Evolutionary conservation across 2,888 invertebrate species (phyloP).

Genomic region (Unio delphinus): DNA sequence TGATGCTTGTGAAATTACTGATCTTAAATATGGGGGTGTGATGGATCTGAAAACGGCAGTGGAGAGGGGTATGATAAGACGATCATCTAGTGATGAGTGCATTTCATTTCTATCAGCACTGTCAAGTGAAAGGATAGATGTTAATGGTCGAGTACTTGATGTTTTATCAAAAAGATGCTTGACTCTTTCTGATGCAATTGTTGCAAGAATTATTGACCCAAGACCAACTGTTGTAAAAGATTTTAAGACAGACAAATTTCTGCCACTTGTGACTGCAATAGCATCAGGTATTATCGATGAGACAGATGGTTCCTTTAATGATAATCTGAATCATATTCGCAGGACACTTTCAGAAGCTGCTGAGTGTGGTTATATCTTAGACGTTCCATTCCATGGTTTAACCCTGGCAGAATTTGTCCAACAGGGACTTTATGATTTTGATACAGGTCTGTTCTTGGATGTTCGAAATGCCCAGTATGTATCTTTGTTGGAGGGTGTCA

Average conservation of each 20-base stretch:
- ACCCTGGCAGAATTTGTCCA: conserved; percentile 57
- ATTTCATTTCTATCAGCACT: conserved; percentile 93
- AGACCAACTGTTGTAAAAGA: conserved; percentile 77
- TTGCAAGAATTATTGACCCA: conserved; percentile 55
- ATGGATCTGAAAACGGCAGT: conserved; percentile 41
- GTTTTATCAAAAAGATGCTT: conserved; percentile 51
- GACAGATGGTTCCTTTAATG: conserved; percentile 35
- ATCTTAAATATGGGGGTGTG: conserved; percentile 23
- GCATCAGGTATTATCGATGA: conserved; percentile 45
- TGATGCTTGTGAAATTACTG: conserved; percentile 32
- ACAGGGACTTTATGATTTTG: conserved; percentile 49
- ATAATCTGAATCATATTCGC: conserved; percentile 37
- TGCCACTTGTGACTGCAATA: conserved; percentile 79
- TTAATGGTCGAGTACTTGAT: conserved; percentile 49
- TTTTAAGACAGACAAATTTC: conserved; percentile 81
- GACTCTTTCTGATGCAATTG: conserved; percentile 54
- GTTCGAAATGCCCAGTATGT: conserved; percentile 85
- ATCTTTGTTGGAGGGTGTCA: conserved; percentile 86
- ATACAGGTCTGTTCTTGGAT: conserved; percentile 51
- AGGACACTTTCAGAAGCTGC: conserved; percentile 51
- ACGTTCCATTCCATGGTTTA: conserved; percentile 52
- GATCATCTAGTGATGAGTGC: conserved; percentile 71
- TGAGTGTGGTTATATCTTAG: conserved; percentile 54
- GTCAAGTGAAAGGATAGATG: conserved; percentile 81
- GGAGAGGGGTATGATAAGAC: conserved; percentile 32